Percentiles rank a stretch among this genome's conserved stretches.
Evolutionary conservation across 2,888 invertebrate species (phyloP).

Genomic region (Dugesia japonica): DNA sequence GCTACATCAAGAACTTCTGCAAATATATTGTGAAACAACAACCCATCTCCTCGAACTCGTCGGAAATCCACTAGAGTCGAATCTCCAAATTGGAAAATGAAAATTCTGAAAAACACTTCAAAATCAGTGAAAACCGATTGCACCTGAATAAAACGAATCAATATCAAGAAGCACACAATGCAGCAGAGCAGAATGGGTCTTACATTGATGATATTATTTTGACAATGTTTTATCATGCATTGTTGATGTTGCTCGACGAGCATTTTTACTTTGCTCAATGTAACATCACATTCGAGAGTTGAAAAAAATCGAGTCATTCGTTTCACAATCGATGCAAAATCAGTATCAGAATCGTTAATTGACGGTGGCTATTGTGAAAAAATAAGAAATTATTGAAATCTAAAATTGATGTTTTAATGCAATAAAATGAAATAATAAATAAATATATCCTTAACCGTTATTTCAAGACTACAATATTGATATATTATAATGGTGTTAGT

Average conservation of each 20-base stretch:
- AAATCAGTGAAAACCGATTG: background rate
- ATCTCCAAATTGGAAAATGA: slow-evolving; percentile 6
- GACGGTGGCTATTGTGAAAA: too few relatives aligned
- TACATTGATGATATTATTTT: too few relatives aligned
- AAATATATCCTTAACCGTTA: too few relatives aligned
- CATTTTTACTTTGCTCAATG: background rate
- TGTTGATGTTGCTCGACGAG: background rate
- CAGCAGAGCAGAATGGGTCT: background rate
- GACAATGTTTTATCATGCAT: background rate
- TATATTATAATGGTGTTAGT: too few relatives aligned
- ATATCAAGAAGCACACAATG: background rate
- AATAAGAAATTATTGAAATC: too few relatives aligned
- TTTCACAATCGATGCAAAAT: slow-evolving; percentile 21
- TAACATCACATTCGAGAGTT: background rate
- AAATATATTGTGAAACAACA: slow-evolving; percentile 21
- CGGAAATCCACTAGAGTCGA: slow-evolving; percentile 26
- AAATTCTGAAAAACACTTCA: slow-evolving; percentile 16
- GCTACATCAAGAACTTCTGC: background rate
- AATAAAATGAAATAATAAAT: too few relatives aligned
- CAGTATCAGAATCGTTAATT: too few relatives aligned
- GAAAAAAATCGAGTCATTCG: slow-evolving; percentile 32
- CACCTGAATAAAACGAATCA: background rate
- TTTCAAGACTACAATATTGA: too few relatives aligned
- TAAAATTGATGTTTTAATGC: too few relatives aligned
- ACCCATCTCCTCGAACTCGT: slow-evolving; percentile 25